These are phyloP conservation scores for Plestiodon gilberti DNA, from an alignment of 2,113 vertebrate genomes.

Conservation along the genomic window DNA sequence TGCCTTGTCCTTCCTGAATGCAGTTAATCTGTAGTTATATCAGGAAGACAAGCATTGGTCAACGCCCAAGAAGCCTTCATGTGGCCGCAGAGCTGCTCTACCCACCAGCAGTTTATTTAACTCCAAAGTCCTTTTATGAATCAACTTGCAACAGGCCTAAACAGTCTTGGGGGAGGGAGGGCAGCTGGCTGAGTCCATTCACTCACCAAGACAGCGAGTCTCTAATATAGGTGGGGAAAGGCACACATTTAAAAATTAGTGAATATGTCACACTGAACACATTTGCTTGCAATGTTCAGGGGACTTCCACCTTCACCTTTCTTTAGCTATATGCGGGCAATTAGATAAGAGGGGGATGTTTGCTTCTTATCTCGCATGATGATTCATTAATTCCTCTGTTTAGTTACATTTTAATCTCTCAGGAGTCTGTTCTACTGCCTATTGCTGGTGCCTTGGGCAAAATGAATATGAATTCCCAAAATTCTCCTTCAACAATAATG, in stretches of 20 bases:
- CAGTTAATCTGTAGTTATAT: neutral
- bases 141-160: neutral
- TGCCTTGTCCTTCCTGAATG: neutral
- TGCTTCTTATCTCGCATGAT: constrained; percentile 58
- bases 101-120: constrained; percentile 13
- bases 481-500: neutral
- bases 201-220: constrained; percentile 1
- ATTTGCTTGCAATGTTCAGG: constrained; percentile 1
- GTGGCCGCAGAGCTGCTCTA: neutral
- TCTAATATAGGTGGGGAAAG: neutral
- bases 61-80: constrained; percentile 2
- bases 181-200: neutral
- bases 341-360: constrained; percentile 48
- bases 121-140: neutral
- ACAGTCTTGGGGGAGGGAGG: constrained; percentile 1
- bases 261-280: constrained; percentile 26
- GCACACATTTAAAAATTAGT: neutral
- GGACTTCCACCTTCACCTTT: neutral
- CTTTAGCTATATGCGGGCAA: neutral
- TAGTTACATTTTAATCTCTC: neutral
- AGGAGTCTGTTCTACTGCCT: neutral
- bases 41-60: constrained; percentile 2
- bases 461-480: neutral
- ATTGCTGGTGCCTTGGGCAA: neutral
- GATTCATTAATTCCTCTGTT: constrained; percentile 56